Evolutionary conservation across 2,888 invertebrate species (phyloP).

Genomic region (Chydorus sphaericus): DNA sequence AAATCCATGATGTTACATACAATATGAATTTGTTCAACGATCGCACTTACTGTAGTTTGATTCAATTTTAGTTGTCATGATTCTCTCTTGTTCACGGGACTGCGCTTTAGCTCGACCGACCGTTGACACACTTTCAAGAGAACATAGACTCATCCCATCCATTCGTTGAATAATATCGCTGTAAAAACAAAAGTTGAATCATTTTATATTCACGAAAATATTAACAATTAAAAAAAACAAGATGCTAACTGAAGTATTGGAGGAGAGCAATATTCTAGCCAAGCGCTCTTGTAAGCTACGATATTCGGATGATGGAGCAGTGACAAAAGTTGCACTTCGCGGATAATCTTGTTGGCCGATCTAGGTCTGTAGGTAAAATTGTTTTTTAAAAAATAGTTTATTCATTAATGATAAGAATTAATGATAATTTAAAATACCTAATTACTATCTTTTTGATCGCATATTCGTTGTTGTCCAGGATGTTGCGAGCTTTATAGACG

Average conservation of each 20-base stretch:
- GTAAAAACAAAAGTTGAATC: conserved; percentile 10
- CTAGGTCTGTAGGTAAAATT: neutral
- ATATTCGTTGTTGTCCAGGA: conserved; percentile 58
- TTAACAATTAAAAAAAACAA: neutral
- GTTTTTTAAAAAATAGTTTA: neutral
- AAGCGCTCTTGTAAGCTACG: conserved; percentile 67
- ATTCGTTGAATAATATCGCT: neutral
- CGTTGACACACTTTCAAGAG: neutral
- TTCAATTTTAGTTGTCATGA: neutral
- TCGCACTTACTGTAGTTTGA: neutral
- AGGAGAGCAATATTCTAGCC: conserved; percentile 46
- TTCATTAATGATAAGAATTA: neutral
- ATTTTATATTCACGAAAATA: neutral
- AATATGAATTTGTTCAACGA: neutral
- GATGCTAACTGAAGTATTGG: neutral
- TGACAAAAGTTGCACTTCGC: conserved; percentile 67
- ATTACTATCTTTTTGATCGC: conserved; percentile 56
- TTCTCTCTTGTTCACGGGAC: neutral
- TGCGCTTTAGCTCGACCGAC: neutral
- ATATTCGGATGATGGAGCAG: conserved; percentile 63
- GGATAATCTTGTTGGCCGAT: conserved; percentile 29
- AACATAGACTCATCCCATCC: neutral
- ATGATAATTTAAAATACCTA: conserved; percentile 23
- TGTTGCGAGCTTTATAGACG: conserved; percentile 57
- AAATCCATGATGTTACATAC: neutral